A percentile compares a stretch with the other conserved stretches of the same genome.
Evolutionary conservation across 2,797 vertebrate genomes (phyloP).

Genomic region (Acanthornis magna): DNA sequence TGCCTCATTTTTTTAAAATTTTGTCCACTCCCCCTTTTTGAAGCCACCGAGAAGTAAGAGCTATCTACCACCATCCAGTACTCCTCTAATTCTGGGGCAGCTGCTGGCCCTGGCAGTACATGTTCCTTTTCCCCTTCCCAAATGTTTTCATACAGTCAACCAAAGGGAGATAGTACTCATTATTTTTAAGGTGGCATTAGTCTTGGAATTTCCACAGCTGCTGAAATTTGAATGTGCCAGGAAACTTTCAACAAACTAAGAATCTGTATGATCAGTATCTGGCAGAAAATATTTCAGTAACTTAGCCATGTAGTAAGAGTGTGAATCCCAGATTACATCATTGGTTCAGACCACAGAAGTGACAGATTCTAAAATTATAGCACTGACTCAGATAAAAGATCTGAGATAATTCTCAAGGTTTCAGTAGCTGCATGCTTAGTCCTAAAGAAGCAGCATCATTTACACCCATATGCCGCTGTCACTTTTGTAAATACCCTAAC

Average conservation of each 20-base stretch:
- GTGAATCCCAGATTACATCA: neutral
- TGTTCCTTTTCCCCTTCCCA: neutral
- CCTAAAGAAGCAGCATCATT: neutral
- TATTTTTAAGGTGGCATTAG: neutral
- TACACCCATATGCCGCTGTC: neutral
- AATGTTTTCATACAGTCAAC: neutral
- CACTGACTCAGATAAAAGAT: neutral
- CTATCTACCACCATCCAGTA: neutral
- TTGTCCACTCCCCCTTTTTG: neutral
- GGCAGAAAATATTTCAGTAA: neutral
- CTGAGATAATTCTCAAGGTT: neutral
- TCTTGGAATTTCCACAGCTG: neutral
- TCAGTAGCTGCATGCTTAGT: neutral
- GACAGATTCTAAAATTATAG: conserved; percentile 9
- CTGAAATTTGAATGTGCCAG: neutral
- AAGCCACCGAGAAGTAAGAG: neutral
- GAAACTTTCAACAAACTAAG: neutral
- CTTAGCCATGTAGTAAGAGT: neutral
- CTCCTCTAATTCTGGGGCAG: neutral
- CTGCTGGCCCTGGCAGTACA: neutral
- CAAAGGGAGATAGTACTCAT: neutral
- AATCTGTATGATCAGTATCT: neutral
- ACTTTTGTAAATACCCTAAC: neutral
- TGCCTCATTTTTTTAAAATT: neutral
- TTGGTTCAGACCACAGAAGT: neutral